These are phyloP conservation scores for Ornithoptera priamus DNA, from an alignment of 2,888 invertebrate species.

Conservation along the genomic window DNA sequence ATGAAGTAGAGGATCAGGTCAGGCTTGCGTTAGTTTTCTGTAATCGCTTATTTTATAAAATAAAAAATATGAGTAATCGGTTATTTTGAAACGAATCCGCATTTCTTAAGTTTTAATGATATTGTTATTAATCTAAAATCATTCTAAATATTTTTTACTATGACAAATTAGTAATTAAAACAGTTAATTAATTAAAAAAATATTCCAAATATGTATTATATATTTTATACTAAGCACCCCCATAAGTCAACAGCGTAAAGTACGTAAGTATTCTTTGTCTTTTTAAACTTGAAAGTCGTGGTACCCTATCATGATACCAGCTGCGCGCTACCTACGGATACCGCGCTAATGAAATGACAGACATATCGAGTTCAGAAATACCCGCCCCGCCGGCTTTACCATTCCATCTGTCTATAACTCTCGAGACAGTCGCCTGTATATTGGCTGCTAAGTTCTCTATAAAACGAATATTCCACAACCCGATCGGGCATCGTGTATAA, in stretches of 20 bases:
- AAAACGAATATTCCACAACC: constrained; percentile 44
- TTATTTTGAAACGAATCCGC: no score
- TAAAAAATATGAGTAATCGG: no score
- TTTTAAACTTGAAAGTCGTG: constrained; percentile 51
- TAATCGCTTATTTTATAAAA: not conserved
- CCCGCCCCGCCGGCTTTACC: constrained; percentile 45
- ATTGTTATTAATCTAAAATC: no score
- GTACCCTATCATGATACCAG: constrained; percentile 44
- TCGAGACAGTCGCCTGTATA: constrained; percentile 47
- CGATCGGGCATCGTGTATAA: constrained; percentile 43
- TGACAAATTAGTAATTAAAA: no score
- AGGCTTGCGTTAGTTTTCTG: not conserved
- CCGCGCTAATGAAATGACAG: constrained; percentile 43
- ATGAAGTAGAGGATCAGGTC: not conserved
- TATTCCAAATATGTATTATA: not conserved
- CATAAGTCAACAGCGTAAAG: not conserved
- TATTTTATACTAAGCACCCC: not conserved
- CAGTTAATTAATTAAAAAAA: not conserved
- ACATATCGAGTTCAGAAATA: constrained; percentile 42
- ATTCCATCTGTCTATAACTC: constrained; percentile 36
- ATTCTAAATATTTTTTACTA: no score
- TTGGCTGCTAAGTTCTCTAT: constrained; percentile 49
- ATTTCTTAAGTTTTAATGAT: no score
- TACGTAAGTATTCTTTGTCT: constrained; percentile 32
- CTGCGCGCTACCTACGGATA: constrained; percentile 43